Percentiles rank a stretch among this genome's conserved stretches.
Conservation (phyloP, 1,140 invertebrate species). For the Calephelis virginiensis region DNA sequence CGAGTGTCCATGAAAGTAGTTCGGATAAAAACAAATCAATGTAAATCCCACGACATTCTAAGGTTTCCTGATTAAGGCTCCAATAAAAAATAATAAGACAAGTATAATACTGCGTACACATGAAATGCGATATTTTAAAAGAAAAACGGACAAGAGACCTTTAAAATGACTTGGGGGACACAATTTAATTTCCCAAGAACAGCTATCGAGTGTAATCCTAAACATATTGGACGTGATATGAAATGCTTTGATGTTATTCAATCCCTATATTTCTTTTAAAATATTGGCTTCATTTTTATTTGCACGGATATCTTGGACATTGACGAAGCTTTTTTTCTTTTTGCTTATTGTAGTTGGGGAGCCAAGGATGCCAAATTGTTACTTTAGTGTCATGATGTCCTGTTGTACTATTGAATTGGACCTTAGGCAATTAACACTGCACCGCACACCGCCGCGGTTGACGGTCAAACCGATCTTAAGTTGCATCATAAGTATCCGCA, state of each 20-base stretch:
- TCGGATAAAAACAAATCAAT: slow-evolving; percentile 17
- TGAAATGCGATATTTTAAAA: slow-evolving; percentile 52
- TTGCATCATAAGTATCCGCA: too few species aligned
- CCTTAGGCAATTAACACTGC: too few species aligned
- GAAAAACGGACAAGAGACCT: slow-evolving; percentile 42
- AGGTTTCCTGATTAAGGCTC: slow-evolving; percentile 35
- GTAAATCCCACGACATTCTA: slow-evolving; percentile 28
- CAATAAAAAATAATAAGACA: slow-evolving; percentile 44
- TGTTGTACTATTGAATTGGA: too few species aligned
- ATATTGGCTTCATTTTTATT: slow-evolving; percentile 42
- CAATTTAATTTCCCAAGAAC: slow-evolving; percentile 51
- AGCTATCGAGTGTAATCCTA: slow-evolving; percentile 43
- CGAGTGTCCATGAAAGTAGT: not conserved
- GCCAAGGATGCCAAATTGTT: too few species aligned
- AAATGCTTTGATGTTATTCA: slow-evolving; percentile 44
- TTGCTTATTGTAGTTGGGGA: not conserved
- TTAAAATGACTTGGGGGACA: slow-evolving; percentile 40
- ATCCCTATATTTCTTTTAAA: slow-evolving; percentile 36
- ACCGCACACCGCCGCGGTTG: too few species aligned
- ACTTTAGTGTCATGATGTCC: too few species aligned
- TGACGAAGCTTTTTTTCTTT: not conserved
- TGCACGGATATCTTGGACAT: slow-evolving; percentile 12
- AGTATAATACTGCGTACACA: slow-evolving; percentile 32
- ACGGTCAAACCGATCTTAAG: too few species aligned
- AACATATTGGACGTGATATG: slow-evolving; percentile 52